Evolutionary conservation across 1,140 invertebrate genomes (phyloP).

Genomic region (Drosophila lacteicornis): DNA sequence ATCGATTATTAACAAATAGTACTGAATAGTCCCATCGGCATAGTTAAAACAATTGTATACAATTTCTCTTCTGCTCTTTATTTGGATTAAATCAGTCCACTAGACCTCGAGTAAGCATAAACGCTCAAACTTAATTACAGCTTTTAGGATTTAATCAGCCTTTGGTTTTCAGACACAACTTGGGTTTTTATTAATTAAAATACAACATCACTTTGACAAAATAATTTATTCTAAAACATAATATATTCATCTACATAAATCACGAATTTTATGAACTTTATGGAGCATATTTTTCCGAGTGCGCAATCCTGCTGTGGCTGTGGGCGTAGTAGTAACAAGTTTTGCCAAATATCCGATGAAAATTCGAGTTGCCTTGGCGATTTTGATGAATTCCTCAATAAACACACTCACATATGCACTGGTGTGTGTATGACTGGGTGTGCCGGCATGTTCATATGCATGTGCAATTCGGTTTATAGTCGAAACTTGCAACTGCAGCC

Average conservation of each 20-base stretch:
- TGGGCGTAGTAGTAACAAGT: slow-evolving; percentile 46
- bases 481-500: slow-evolving; percentile 55
- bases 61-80: too few species aligned
- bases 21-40: too few species aligned
- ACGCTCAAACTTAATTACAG: too few species aligned
- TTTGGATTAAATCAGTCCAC: too few species aligned
- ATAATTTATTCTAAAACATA: neutral
- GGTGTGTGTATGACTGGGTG: neutral
- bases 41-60: too few species aligned
- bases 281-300: slow-evolving; percentile 13
- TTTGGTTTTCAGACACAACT: neutral
- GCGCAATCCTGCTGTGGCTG: neutral
- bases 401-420: slow-evolving; percentile 16
- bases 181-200: neutral
- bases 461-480: slow-evolving; percentile 30
- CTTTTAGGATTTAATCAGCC: too few species aligned
- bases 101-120: too few species aligned
- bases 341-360: slow-evolving; percentile 69
- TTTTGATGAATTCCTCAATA: slow-evolving; percentile 78
- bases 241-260: neutral
- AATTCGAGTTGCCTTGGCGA: slow-evolving; percentile 73
- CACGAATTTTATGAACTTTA: neutral
- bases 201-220: neutral
- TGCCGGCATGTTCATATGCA: slow-evolving; percentile 17
- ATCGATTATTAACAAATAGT: too few species aligned